phyloP scores from a whole-genome alignment of 2,797 vertebrate genomes.

The Taenioides sp. region DNA sequence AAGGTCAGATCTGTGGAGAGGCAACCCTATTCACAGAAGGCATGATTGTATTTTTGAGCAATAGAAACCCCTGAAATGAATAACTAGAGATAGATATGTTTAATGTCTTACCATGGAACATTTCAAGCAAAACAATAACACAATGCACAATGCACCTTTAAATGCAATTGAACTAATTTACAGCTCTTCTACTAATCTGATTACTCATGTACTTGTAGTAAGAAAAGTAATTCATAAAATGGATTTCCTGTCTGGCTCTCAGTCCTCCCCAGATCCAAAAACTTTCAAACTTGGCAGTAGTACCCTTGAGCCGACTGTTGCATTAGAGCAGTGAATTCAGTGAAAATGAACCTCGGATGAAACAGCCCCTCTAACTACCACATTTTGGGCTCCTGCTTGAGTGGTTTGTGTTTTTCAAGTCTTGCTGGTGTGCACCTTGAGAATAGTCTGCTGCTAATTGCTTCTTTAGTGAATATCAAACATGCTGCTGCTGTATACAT shows the following conservation, averaged over 20 bases:
- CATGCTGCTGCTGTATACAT: constrained; percentile 36
- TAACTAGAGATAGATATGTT: too few species aligned
- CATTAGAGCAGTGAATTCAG: neutral
- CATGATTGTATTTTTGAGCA: too few species aligned
- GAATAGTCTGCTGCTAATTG: constrained; percentile 51
- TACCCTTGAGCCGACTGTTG: neutral
- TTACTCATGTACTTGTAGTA: too few species aligned
- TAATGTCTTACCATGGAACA: too few species aligned
- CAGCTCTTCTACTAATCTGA: too few species aligned
- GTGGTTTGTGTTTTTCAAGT: constrained; percentile 51
- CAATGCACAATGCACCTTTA: too few species aligned
- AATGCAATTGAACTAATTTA: too few species aligned
- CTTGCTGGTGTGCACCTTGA: constrained; percentile 40
- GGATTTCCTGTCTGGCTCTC: neutral
- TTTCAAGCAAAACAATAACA: too few species aligned
- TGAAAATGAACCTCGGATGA: neutral
- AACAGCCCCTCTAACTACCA: neutral
- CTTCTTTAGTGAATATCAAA: constrained; percentile 53
- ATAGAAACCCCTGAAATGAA: too few species aligned
- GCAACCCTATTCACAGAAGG: too few species aligned
- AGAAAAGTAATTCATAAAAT: too few species aligned
- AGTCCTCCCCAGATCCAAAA: neutral
- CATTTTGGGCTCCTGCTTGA: constrained; percentile 44
- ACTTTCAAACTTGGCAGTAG: neutral
- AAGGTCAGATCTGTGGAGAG: too few species aligned